Evolutionary conservation across 2,888 invertebrate species (phyloP), one percentile per base, ranked within the genome.

Genomic region (Anagyrus pseudococci): DNA sequence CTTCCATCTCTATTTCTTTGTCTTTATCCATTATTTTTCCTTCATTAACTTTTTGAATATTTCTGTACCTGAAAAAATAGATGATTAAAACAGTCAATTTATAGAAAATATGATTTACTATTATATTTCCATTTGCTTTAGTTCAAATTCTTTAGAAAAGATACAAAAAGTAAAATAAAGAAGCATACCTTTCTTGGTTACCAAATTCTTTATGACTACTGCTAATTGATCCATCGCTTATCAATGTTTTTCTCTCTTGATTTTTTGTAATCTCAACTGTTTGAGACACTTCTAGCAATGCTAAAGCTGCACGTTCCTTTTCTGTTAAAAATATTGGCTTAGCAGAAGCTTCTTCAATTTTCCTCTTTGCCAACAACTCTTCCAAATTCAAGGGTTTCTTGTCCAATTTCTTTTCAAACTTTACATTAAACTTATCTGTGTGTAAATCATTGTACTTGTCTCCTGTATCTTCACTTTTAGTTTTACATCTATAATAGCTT

Each of bases 311-410:
- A 73, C 99, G 86, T 79, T 99, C 95, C 79, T 97, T 97, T 84
- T 98, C 98, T 0, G 96, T 94, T 40, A 99, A 83, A 79, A 99
- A 99, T 29, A 96, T 95, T 0, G 99, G 99, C 85, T 98, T 98
- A 72, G 96, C 94, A 56, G 93, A 87, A 1, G 94, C 96, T 74
- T 98, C 96, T 77, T 97, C 97, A 0, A 94, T 94, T 77, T 98
- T 97, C 78, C 97, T 97, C 81, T 96, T 97, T 0, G 94, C 92
- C 50, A 99, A 83, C 43, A 99, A 81, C 79, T 99, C 98, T 79
- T 99, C 99, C 59, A 99, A 83, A 4, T 98, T 98, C 17, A 98
- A 82, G 0, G 99, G 99, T 77, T 98, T 96, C 53, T 86, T 88
- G 72, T 89, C 89, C 4, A 29, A 2, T 2, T 26, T 29, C 7